A percentile compares a stretch with the other conserved stretches of the same genome.
Evolutionary conservation across 2,888 invertebrate genomes (phyloP).

Genomic region (Xylota segnis): DNA sequence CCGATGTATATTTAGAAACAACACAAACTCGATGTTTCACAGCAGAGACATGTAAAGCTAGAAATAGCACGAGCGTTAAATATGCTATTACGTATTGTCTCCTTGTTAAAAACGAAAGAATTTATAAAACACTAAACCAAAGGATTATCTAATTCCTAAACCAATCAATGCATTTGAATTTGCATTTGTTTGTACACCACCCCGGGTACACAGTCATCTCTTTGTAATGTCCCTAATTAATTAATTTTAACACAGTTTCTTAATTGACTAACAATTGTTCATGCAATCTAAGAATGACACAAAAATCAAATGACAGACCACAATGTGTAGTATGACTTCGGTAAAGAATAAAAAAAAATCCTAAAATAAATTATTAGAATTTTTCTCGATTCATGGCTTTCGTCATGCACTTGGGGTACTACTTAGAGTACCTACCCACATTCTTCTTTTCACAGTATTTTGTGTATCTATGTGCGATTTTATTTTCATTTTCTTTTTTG

Average conservation of each 20-base stretch:
- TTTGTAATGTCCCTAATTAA: conserved; percentile 18
- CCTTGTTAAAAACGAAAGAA: conserved; percentile 11
- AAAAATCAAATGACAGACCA: conserved; percentile 26
- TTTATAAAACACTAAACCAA: background rate
- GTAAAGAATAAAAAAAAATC: conserved; percentile 10
- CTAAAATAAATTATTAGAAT: conserved; percentile 53
- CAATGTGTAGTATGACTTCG: background rate
- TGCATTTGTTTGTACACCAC: background rate
- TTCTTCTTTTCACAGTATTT: conserved; percentile 10
- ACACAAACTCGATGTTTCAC: conserved; percentile 19
- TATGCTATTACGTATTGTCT: conserved; percentile 14
- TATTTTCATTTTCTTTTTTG: conserved; percentile 13
- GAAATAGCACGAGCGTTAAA: conserved; percentile 38
- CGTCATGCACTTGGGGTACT: conserved; percentile 31
- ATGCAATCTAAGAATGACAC: conserved; percentile 40
- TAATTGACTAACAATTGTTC: conserved; percentile 46
- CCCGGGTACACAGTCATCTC: conserved; percentile 18
- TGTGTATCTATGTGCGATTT: conserved; percentile 28
- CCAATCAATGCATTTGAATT: conserved; percentile 18
- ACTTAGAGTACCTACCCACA: conserved; percentile 30
- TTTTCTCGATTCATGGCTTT: conserved; percentile 49
- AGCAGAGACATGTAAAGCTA: conserved; percentile 28
- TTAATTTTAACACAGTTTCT: conserved; percentile 31
- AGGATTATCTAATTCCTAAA: conserved; percentile 8
- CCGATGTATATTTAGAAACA: conserved; percentile 30